phyloP scores from a whole-genome alignment of 2,113 vertebrate genomes.

The Rhadina sibilatrix region DNA sequence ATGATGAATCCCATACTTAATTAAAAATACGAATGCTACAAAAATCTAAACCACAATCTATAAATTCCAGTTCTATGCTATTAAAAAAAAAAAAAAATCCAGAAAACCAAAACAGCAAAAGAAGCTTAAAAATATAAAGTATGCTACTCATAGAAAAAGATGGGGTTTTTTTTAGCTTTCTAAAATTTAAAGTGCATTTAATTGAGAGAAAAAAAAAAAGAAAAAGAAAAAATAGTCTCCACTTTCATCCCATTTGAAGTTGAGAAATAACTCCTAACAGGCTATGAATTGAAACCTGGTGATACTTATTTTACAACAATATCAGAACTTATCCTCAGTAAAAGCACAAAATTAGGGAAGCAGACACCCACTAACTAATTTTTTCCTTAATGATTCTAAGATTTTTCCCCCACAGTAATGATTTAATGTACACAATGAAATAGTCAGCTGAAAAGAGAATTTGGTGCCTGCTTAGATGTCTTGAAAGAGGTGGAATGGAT shows the following conservation, averaged over 20 bases:
- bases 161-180: rapidly evolving
- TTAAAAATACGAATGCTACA: not conserved
- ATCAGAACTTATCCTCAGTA: not conserved
- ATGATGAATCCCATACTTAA: not conserved
- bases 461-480: not conserved
- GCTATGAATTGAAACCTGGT: not conserved
- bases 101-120: not conserved
- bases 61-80: not conserved
- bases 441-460: not conserved
- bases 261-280: not conserved
- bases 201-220: not conserved
- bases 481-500: not conserved
- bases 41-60: not conserved
- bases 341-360: not conserved
- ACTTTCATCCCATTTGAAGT: not conserved
- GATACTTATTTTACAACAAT: not conserved
- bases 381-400: not conserved
- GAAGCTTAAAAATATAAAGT: not conserved
- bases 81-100: rapidly evolving
- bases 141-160: not conserved
- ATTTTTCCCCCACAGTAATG: not conserved
- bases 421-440: not conserved
- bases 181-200: not conserved
- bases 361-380: not conserved
- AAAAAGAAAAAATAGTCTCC: not conserved